Conservation (phyloP, 2,888 invertebrate genomes). For the Coelopa pilipes region DNA sequence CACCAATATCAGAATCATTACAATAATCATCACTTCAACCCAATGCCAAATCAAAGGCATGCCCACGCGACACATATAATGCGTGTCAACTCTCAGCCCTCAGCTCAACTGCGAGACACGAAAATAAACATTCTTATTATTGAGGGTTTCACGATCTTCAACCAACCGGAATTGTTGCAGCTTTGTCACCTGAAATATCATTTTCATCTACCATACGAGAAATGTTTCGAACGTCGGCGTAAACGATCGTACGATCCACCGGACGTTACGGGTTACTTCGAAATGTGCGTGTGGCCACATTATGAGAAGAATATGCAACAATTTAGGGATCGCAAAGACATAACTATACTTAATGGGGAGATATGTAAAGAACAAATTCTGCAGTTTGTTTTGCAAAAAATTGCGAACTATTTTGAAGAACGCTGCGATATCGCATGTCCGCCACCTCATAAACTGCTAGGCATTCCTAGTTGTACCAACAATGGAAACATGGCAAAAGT, state of each 20-base stretch:
- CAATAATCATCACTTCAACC: conserved; percentile 42
- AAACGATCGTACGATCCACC: conserved; percentile 83
- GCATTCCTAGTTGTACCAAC: conserved; percentile 46
- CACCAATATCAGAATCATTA: conserved; percentile 51
- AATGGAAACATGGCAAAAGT: conserved; percentile 46
- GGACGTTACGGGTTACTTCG: conserved; percentile 88
- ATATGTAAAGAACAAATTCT: conserved; percentile 62
- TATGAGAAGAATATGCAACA: conserved; percentile 73
- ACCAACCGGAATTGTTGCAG: conserved; percentile 74
- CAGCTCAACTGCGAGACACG: conserved; percentile 55
- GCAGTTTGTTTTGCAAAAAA: conserved; percentile 60
- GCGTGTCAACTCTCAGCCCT: conserved; percentile 48
- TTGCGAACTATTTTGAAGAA: conserved; percentile 60
- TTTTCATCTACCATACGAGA: conserved; percentile 75
- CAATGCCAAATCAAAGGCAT: conserved; percentile 43
- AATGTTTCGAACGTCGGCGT: conserved; percentile 74
- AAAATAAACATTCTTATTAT: conserved; percentile 72
- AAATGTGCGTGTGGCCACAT: conserved; percentile 89
- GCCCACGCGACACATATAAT: conserved; percentile 41
- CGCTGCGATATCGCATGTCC: conserved; percentile 56
- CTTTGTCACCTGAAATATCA: conserved; percentile 81
- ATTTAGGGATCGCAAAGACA: conserved; percentile 62
- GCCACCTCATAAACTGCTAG: conserved; percentile 56
- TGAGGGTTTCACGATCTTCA: conserved; percentile 82
- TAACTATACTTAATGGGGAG: conserved; percentile 64